Base-by-base conservation (phyloP, 2,797 vertebrate genomes). In the Cossypha heuglini region DNA sequence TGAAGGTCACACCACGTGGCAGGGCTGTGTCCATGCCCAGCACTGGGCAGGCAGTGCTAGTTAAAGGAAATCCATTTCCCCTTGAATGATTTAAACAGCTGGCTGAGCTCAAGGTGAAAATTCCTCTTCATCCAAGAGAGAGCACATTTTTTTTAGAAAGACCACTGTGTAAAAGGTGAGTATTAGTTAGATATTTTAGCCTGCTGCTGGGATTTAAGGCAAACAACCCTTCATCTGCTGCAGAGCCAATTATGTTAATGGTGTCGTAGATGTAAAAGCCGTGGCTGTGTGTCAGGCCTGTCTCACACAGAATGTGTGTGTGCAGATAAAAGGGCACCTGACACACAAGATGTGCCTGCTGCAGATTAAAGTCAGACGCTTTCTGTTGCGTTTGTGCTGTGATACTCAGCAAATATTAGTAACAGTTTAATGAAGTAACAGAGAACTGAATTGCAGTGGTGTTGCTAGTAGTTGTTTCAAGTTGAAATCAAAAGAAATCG, bases 241-340 rank as follows among this genome's bases (percentile, higher is more conserved):
- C 93, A 68, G 83, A 96, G 87, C 93, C 97, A 97, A 96, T 98
- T 98, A 98, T 94, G 91, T 94, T 97, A 98, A 98, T 97, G 61
- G 66, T 59, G n/a, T 79, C 57, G 2, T 76, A 95, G 96, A 94
- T 89, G 76, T 96, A 40, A 96, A 91, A 97, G 90, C 92, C 48
- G 8, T 59, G 93, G 61, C 94, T 2, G 3, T 91, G 64, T 94
- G 91, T 97, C 79, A 82, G 84, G 22, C 61, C 2, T 10, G 37
- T 74, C 94, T 94, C 54, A 4, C 48, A 16, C 80, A 43, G 59
- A 69, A 25, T 79, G 33, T 87, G 68, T 93, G 75, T 71, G 21
- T 55, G 11, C 46, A 78, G 95, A 94, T 96, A 75, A 92, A 84
- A 92, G 66, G 72, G 38, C 14, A n/a, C 58, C 86, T 89, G 42